Base-by-base conservation (phyloP, 2,113 vertebrate species). In the Lagenorhynchus albirostris region DNA sequence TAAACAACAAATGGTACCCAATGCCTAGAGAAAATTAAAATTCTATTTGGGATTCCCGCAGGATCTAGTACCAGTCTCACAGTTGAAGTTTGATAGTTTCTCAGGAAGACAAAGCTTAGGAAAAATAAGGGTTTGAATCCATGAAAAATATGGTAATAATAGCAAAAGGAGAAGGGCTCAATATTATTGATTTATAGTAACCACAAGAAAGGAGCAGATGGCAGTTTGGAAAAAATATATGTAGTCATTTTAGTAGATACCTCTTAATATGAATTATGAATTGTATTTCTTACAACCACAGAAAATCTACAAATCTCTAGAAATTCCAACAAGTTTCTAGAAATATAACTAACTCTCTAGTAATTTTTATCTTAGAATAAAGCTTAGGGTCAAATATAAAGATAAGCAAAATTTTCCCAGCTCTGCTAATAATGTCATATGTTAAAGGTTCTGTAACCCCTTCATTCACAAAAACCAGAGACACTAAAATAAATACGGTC, bases 21-120 rank as follows among this genome's bases (percentile, higher is more conserved):
- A 89, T 95, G 91, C 53, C 93, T 77, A 94, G 58, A 95, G 97
- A 98, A 98, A 98, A 98, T 97, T 95, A 92, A 97, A 98, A 98
- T 98, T 98, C 97, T 98, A 96, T 97, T 98, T 98, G 96, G 89
- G 73, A 97, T 95, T 98, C 96, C 96, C 94, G 92, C 18, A 92
- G 96, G 96, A 89, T 60, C 86, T 94, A 81, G 38, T 53, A 90
- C 68, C 77, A 83, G 1, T 93, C 77, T 90, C 89, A 93, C 38
- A 97, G 91, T 44, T 97, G 95, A 98, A 97, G 89, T 98, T 89
- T 97, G 96, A 97, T 93, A 97, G 82, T 95, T 98, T 98, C 89
- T 97, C 15, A 53, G 71, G 85, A 97, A 98, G 84, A 94, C 58
- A 97, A 94, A 83, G 67, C 58, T 96, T 96, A 60, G 80, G 95